These are phyloP conservation scores for Gadus macrocephalus DNA, from an alignment of 2,113 vertebrate genomes.

Conservation along the genomic window DNA sequence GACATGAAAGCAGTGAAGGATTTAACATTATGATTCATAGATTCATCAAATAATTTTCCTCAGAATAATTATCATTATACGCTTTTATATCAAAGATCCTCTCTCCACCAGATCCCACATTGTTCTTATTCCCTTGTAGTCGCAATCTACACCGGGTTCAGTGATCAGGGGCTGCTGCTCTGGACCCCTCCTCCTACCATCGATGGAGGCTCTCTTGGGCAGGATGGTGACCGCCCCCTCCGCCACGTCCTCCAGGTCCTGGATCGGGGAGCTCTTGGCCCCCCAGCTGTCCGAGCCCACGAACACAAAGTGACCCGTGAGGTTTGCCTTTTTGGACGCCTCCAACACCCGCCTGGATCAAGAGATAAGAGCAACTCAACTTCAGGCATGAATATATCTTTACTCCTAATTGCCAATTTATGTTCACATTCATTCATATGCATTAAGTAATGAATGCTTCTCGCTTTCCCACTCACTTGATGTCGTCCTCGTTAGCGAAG, in stretches of 20 bases:
- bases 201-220: slow-evolving; percentile 72
- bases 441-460: no score
- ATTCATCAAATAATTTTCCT: no score
- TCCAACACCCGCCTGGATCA: slow-evolving; percentile 77
- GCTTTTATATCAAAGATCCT: no score
- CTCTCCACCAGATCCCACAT: no score
- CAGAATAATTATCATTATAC: no score
- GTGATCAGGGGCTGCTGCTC: no score
- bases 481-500: slow-evolving; percentile 94
- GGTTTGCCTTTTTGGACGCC: slow-evolving; percentile 78
- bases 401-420: no score
- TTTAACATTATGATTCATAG: no score
- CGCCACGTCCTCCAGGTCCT: slow-evolving; percentile 71
- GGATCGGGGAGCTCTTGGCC: slow-evolving; percentile 69
- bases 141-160: no score
- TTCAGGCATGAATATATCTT: not conserved
- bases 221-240: slow-evolving; percentile 73
- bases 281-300: slow-evolving; percentile 76
- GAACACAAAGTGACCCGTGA: slow-evolving; percentile 79
- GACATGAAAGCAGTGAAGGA: no score
- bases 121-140: no score
- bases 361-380: not conserved
- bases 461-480: slow-evolving; percentile 75
- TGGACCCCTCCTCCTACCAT: slow-evolving; percentile 68
- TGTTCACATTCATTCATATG: no score